phyloP scores from a whole-genome alignment of 2,888 invertebrate species.

The Laothoe populi region DNA sequence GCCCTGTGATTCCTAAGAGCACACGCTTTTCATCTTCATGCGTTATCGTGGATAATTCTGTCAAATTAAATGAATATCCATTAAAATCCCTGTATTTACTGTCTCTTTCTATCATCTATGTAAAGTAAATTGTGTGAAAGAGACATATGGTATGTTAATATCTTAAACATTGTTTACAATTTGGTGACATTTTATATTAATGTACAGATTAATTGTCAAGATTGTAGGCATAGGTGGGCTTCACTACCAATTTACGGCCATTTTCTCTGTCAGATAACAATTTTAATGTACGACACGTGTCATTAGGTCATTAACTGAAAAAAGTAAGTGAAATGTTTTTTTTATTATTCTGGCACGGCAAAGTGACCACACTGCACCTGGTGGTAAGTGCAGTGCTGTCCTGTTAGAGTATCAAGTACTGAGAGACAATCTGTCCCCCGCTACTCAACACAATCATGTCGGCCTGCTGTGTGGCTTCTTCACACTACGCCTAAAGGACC shows the following conservation, averaged over 20 bases:
- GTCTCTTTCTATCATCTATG: not conserved
- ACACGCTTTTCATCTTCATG: conserved; percentile 27
- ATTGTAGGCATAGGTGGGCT: conserved; percentile 68
- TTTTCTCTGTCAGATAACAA: conserved; percentile 55
- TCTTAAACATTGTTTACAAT: not conserved
- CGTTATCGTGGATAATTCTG: conserved; percentile 16
- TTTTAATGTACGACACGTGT: conserved; percentile 36
- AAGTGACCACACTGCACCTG: no score
- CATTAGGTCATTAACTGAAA: not conserved
- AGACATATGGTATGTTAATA: not conserved
- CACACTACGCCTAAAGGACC: no score
- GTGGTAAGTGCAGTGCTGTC: no score
- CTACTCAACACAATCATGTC: no score
- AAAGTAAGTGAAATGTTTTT: not conserved
- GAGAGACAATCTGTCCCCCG: no score
- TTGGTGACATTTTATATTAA: conserved; percentile 38
- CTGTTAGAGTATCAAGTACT: no score
- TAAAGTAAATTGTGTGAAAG: not conserved
- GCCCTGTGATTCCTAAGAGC: conserved; percentile 30
- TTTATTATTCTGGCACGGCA: not conserved
- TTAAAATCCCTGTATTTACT: not conserved
- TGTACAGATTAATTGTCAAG: conserved; percentile 66
- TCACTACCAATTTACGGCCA: conserved; percentile 57
- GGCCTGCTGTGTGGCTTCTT: no score
- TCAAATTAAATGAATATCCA: conserved; percentile 9